Conservation (phyloP, 2,113 vertebrate genomes). For the Myrmecophaga tridactyla region DNA sequence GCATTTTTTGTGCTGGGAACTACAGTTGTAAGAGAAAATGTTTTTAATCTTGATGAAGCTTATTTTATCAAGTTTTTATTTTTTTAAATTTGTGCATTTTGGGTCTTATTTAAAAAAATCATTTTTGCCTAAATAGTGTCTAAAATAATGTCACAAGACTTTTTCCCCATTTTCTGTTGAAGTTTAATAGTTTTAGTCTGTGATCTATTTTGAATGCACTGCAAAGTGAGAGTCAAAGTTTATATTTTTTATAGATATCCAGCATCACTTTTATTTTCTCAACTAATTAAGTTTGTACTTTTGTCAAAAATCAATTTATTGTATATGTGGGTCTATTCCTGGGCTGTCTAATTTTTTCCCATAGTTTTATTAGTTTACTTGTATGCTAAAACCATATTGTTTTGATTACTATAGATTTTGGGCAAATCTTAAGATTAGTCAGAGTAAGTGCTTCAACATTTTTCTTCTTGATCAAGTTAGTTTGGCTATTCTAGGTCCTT, state of each 20-base stretch:
- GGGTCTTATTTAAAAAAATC: background rate
- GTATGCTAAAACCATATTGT: background rate
- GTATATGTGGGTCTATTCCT: no score
- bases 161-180: background rate
- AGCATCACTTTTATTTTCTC: background rate
- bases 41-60: no score
- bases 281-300: background rate
- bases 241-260: background rate
- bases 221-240: background rate
- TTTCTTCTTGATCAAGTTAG: background rate
- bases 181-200: background rate
- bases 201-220: background rate
- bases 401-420: background rate
- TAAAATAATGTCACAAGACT: background rate
- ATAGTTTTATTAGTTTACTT: background rate
- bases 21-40: background rate
- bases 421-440: background rate
- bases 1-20: background rate
- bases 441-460: background rate
- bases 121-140: no score
- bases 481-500: background rate
- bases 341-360: background rate
- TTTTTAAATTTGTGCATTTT: background rate
- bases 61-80: no score
- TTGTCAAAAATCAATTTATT: no score